Evolutionary conservation across 1,140 invertebrate species (phyloP).

Genomic region (Bombus turneri): DNA sequence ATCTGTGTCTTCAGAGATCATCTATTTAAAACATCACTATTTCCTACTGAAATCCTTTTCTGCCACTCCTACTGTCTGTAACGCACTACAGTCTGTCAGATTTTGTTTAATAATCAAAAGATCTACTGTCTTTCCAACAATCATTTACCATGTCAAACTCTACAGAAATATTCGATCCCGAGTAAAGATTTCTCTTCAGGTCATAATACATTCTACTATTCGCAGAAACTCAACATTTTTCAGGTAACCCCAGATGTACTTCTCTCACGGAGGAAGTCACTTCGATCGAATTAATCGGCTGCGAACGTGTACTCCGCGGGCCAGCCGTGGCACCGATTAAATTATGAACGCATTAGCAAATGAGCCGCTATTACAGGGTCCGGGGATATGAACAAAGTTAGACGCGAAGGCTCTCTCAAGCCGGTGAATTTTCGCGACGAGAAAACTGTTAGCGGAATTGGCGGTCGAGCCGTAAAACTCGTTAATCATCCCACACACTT

Average conservation of each 20-base stretch:
- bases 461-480: conserved; percentile 43
- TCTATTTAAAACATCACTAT: neutral
- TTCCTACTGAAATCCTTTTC: neutral
- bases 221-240: neutral
- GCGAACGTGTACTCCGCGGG: conserved; percentile 12
- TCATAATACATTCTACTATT: neutral
- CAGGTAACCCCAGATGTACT: neutral
- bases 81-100: too few species aligned
- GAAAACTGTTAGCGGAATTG: conserved; percentile 51
- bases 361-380: conserved; percentile 45
- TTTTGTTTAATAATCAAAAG: too few species aligned
- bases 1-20: neutral
- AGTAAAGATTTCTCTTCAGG: too few species aligned
- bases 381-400: conserved; percentile 49
- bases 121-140: too few species aligned
- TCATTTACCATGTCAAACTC: too few species aligned
- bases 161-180: too few species aligned
- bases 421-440: conserved; percentile 28
- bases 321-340: conserved; percentile 32
- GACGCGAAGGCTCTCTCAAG: neutral
- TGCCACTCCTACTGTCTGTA: neutral
- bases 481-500: conserved; percentile 41
- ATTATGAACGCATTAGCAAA: conserved; percentile 65
- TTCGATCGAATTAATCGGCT: conserved; percentile 51
- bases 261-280: neutral